Evolutionary conservation across 2,797 vertebrate genomes (phyloP), one percentile per base, ranked within the genome.

Genomic region (Vireo griseus): DNA sequence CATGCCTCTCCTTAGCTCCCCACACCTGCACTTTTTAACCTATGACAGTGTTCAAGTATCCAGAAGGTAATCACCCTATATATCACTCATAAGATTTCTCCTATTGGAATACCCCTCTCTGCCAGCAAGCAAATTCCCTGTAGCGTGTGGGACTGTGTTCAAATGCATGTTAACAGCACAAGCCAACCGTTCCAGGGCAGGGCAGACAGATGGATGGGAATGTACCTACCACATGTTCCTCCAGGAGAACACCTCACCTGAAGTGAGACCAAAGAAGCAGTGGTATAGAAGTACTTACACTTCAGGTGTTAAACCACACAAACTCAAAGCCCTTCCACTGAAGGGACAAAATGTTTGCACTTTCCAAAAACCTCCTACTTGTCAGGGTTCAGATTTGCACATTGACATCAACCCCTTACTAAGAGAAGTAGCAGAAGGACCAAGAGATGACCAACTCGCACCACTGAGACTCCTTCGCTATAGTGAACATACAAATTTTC

Each of bases 211-310:
- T 2, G 0, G 3, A 63, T 2, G 17, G 42, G 48, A 71, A 87
- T 3, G 11, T n/a, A 63, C 12, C n/a, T 13, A 65, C 35, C 22
- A 35, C 11, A 11, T 0, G 0, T 24, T 28, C 10, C 37, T 71
- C 22, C 24, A 71, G 57, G 33, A 86, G 35, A 71, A 81, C 16
- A 69, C 12, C 28, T 39, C 52, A 74, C 26, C 77, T 54, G 10
- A 45, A 68, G 39, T 18, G 45, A 51, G 21, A 71, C 17, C 48
- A 61, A 83, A 52, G 19, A 63, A 65, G 18, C 6, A 31, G 26
- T 50, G 24, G 17, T 24, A 50, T 0, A 68, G 55, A 66, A 81
- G 13, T 57, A 73, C 21, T 33, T 50, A 26, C 0, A 3, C 63
- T 80, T 86, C 61, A 55, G 15, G 9, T 16, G 6, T 58, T 18